Base-by-base conservation (phyloP, 2,888 invertebrate genomes). In the Drosophila tripunctata region DNA sequence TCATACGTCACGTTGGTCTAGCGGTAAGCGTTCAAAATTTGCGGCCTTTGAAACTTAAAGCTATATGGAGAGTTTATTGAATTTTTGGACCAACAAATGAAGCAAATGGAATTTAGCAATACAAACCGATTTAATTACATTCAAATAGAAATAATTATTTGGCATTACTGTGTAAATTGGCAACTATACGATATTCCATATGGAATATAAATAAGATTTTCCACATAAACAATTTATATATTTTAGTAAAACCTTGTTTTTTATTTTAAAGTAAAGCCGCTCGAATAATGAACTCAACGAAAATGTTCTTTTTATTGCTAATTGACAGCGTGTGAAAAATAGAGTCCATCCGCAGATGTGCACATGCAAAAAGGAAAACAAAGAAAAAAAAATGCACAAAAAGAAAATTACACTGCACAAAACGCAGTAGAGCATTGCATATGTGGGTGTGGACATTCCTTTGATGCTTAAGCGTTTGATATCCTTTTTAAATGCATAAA, bases 281-380 rank as follows among this genome's bases (percentile, higher is more conserved):
- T 47, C 5, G n/a, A n/a, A n/a, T n/a, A n/a, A n/a, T n/a, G n/a
- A 45, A 4, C 4, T 24, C 24, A 24, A 24, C 10, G 17, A n/a
- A 12, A 17, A 24, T 2, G 36, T 12, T 14, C 41, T 15, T 35
- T 51, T 40, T 44, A 58, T 67, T 60, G 64, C 60, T 57, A 47
- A 75, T 68, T 75, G 71, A 65, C 47, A 77, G 69, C 86, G 79
- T 84, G 84, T 72, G 87, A 87, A 87, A 87, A 82, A 68, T 65
- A 52, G 69, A 57, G 72, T 67, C 67, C 48, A 78, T 72, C 45
- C 68, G 51, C 84, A 84, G 70, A 72, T 87, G 84, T 87, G 86
- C 62, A 48, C 67, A 71, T 43, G 55, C 50, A 65, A 70, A 67
- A 70, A 61, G 47, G 54, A 38, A 62, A 60, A 75, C n/a, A n/a